Base-by-base conservation (phyloP, 2,888 invertebrate species). In the Ichneumoninae sp. region DNA sequence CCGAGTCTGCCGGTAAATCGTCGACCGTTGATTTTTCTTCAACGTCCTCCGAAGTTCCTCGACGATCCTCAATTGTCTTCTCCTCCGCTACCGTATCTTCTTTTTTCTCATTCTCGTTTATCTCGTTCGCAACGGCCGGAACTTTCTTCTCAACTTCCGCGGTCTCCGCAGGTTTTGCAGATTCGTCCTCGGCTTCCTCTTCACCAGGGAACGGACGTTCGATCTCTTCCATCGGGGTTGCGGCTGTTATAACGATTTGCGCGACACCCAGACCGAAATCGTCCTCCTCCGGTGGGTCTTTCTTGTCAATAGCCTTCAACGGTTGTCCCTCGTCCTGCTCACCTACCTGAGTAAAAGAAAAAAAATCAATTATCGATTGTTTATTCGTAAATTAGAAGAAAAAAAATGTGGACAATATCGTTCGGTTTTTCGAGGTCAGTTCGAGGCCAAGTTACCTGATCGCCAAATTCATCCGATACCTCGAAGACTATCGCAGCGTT, bases 201-300 rank as follows among this genome's bases (percentile, higher is more conserved):
- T 94, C 92, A 3, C 96, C 96, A 16, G 97, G 97, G 94, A 97
- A 97, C 50, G 96, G 95, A 92, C 96, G 96, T 88, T 97, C 97
- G 57, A 97, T 95, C 92, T 98, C 97, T 94, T 98, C 98, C 97
- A 98, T 98, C 65, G 98, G 98, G 63, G 98, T 98, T 87, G 98
- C 98, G 77, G 98, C 98, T 68, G 98, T 98, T 93, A 98, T 98
- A 83, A 98, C 98, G 90, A 98, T 98, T 94, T 98, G 97, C 75
- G 97, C 98, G 89, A 97, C 97, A 86, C 97, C 97, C 86, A 98
- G 95, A 89, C 97, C 97, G 89, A 95, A 95, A 88, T 96, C 96
- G 88, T 95, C 95, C 83, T 91, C 90, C 6, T 87, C 86, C n/a
- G 77, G 66, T 1, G 69, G 52, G 7, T 85, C 77, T 65, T 85